Evolutionary conservation across 2,888 invertebrate species (phyloP).

Genomic region (Diplazon laetatorius): DNA sequence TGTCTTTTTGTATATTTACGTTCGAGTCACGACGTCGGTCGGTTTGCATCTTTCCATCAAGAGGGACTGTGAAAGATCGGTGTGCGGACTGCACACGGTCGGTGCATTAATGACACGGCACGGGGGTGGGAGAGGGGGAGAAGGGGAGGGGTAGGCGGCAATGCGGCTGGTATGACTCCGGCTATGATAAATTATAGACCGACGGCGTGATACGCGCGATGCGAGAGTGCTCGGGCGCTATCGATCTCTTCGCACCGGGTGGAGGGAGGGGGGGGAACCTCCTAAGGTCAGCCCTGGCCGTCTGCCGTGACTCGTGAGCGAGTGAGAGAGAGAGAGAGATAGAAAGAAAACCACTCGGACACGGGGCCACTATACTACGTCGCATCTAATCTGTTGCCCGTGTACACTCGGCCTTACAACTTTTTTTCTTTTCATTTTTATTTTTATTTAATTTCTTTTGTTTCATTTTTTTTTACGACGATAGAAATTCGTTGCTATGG

Average conservation of each 20-base stretch:
- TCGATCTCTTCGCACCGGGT: slow-evolving; percentile 74
- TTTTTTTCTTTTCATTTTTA: too few relatives aligned
- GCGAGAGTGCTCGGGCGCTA: slow-evolving; percentile 66
- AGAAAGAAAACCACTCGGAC: slow-evolving; percentile 16
- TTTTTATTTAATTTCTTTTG: too few relatives aligned
- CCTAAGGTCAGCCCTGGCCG: slow-evolving; percentile 74
- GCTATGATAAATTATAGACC: slow-evolving; percentile 79
- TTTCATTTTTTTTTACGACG: too few relatives aligned
- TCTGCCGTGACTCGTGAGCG: slow-evolving; percentile 32
- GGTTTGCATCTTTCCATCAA: slow-evolving; percentile 4
- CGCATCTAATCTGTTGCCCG: too few relatives aligned
- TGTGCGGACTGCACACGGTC: slow-evolving; percentile 7
- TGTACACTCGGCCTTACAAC: too few relatives aligned
- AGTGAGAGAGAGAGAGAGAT: too few relatives aligned
- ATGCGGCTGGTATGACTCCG: slow-evolving; percentile 58
- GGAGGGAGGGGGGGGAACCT: too few relatives aligned
- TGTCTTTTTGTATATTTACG: slow-evolving; percentile 23
- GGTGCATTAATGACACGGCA: slow-evolving; percentile 5
- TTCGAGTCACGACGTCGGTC: slow-evolving; percentile 19
- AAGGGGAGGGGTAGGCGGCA: too few relatives aligned
- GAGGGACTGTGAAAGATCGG: slow-evolving; percentile 21
- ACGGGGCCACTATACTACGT: background rate
- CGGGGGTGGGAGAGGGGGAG: too few relatives aligned
- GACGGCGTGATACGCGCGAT: slow-evolving; percentile 43
- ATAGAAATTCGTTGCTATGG: too few relatives aligned